Evolutionary conservation across 2,888 invertebrate genomes (phyloP).

Genomic region (Dicyrtoma fusca): DNA sequence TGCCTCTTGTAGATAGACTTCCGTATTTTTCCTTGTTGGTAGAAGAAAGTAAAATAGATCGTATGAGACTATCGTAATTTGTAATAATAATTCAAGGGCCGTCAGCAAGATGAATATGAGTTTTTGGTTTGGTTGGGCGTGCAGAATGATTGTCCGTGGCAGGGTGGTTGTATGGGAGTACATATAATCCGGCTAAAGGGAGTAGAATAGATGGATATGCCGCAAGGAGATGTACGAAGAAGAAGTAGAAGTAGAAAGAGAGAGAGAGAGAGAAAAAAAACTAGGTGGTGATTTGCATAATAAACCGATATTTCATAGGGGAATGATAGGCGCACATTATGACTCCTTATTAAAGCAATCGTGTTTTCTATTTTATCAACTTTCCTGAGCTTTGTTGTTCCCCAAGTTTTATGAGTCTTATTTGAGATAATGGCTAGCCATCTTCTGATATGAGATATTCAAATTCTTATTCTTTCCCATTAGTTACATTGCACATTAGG

Average conservation of each 20-base stretch:
- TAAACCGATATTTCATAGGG: constrained; percentile 49
- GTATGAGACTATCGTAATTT: constrained; percentile 26
- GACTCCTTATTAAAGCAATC: constrained; percentile 50
- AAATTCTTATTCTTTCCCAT: constrained; percentile 46
- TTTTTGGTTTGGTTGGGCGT: constrained; percentile 2
- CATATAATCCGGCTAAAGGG: not conserved
- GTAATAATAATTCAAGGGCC: constrained; percentile 25
- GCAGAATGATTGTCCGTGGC: not conserved
- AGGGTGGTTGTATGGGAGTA: no score
- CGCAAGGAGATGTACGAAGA: constrained; percentile 17
- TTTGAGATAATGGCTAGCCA: constrained; percentile 35
- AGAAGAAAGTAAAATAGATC: constrained; percentile 5
- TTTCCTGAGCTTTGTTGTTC: constrained; percentile 40
- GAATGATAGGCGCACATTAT: constrained; percentile 48
- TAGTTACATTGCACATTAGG: constrained; percentile 49
- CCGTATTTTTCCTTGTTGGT: not conserved
- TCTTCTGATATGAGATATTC: constrained; percentile 38
- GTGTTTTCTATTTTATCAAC: constrained; percentile 43
- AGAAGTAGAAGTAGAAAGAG: not conserved
- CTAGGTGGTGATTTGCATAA: constrained; percentile 50
- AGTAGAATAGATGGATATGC: constrained; percentile 15
- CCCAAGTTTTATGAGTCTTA: constrained; percentile 44
- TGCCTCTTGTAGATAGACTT: no score
- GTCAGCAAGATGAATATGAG: constrained; percentile 12
- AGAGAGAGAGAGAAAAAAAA: constrained; percentile 11